Evolutionary conservation across 2,113 vertebrate species (phyloP).

Genomic region (Collichthys lucidus): DNA sequence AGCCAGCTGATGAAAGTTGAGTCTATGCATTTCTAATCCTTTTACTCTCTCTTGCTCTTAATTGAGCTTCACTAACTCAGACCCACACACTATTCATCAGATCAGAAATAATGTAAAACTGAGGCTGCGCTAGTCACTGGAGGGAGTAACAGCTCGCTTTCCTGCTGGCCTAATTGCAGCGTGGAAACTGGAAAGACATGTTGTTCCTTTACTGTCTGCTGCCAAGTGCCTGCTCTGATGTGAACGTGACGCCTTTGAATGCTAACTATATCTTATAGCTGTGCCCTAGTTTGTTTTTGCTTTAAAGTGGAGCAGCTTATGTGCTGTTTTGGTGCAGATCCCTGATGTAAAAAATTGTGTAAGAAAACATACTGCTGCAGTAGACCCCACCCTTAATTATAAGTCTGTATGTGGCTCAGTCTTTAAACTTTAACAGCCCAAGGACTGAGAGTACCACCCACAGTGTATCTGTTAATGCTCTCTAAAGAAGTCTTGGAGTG

Average conservation of each 20-base stretch:
- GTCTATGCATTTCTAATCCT: conserved; percentile 27
- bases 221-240: conserved; percentile 39
- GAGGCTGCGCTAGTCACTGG: conserved; percentile 39
- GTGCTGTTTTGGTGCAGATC: conserved; percentile 11
- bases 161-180: conserved; percentile 71
- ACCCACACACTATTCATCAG: conserved; percentile 7
- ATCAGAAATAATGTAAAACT: conserved; percentile 44
- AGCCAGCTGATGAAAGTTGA: conserved; percentile 13
- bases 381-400: conserved; percentile 68
- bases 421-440: conserved; percentile 28
- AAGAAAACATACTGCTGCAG: conserved; percentile 26
- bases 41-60: conserved; percentile 4
- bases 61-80: conserved; percentile 12
- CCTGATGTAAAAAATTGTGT: conserved; percentile 4
- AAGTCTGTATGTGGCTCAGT: conserved; percentile 46
- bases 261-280: conserved; percentile 13
- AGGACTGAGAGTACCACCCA: conserved; percentile 49
- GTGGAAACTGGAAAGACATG: conserved; percentile 70
- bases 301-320: conserved; percentile 19
- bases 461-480: conserved; percentile 5
- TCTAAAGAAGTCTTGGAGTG: conserved; percentile 1
- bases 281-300: conserved; percentile 40
- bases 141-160: conserved; percentile 70
- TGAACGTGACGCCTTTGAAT: conserved; percentile 49
- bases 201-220: conserved; percentile 71